Conservation (phyloP, 2,888 invertebrate genomes). For the Thelaira solivaga region DNA sequence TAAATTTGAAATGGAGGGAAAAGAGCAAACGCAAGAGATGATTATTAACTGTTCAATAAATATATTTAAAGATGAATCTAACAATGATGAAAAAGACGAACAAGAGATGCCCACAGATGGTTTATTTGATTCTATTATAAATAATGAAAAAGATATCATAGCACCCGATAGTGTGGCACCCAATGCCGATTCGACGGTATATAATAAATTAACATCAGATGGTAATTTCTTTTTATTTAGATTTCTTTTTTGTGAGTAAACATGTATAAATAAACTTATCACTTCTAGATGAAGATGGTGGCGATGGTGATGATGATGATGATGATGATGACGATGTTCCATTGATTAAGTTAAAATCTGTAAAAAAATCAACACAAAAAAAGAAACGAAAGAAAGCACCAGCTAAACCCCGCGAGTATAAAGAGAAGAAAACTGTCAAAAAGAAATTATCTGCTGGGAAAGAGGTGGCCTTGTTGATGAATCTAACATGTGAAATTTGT, state of each 20-base stretch:
- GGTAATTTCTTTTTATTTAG: slow-evolving; percentile 17
- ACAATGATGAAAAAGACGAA: slow-evolving; percentile 51
- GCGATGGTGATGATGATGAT: neutral
- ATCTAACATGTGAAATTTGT: slow-evolving; percentile 71
- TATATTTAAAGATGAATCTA: slow-evolving; percentile 47
- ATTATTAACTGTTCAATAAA: slow-evolving; percentile 34
- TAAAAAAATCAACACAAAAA: slow-evolving; percentile 24
- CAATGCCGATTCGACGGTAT: slow-evolving; percentile 6
- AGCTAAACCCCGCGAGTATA: neutral
- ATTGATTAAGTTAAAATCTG: slow-evolving; percentile 41
- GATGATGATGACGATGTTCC: slow-evolving; percentile 53
- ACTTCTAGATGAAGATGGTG: neutral
- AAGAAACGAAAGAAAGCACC: slow-evolving; percentile 32
- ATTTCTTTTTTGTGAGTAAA: neutral
- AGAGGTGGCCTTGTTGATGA: slow-evolving; percentile 63
- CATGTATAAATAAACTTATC: neutral
- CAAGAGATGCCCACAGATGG: slow-evolving; percentile 45
- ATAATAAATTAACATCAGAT: slow-evolving; percentile 35
- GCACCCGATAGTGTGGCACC: slow-evolving; percentile 28
- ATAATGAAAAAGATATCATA: slow-evolving; percentile 48
- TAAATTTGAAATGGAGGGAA: neutral
- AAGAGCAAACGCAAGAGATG: slow-evolving; percentile 13
- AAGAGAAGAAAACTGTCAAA: slow-evolving; percentile 37
- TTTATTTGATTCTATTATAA: slow-evolving; percentile 19
- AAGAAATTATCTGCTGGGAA: slow-evolving; percentile 37